Base-by-base conservation (phyloP, 2,888 invertebrate genomes). In the Oxyscelio sp. region DNA sequence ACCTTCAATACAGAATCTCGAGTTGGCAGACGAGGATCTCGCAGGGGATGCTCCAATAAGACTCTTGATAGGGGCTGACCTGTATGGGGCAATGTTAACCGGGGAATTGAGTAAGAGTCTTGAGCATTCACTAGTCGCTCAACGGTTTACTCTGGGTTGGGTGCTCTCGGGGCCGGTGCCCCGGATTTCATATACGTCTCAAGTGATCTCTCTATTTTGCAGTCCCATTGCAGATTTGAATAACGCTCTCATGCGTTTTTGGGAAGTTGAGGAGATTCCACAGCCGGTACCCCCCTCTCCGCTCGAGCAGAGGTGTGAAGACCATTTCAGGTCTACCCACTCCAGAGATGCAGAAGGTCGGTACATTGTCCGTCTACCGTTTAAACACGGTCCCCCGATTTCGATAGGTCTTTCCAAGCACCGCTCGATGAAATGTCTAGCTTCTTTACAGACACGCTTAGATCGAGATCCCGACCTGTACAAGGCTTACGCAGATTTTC, bases 181-280 rank as follows among this genome's bases (percentile, higher is more conserved):
- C 8, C 2, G 2, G 2, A 34, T 2, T 11, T 9, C 4, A 2
- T 34, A 2, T 5, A 5, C 34, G 8, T 2, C 9, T 34, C 34
- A 5, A 9, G 11, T 11, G 2, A 2, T 9, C 15, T 43, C 43
- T 43, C 17, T 6, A 4, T 43, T 17, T 43, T 66, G 66, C 31
- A 19, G 11, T 34, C 9, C 50, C 2, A 2, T 11, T 2, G 11
- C 11, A 2, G 34, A 34, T 4, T 11, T 34, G 9, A 11, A 34
- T 11, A 9, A 11, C 2, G n/a, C 15, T 31, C 15, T 66, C 34
- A 48, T 13, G 5, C 22, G 61, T 17, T 85, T 83, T 38, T 83
- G 80, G 75, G 71, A 75, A 19, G 54, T 70, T 19, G 83, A 83
- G 13, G 77, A 83, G 4, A 6, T 27, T 27, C 6, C 3, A 4